Conservation (phyloP, 2,797 vertebrate genomes). For the Spheniscus humboldti region DNA sequence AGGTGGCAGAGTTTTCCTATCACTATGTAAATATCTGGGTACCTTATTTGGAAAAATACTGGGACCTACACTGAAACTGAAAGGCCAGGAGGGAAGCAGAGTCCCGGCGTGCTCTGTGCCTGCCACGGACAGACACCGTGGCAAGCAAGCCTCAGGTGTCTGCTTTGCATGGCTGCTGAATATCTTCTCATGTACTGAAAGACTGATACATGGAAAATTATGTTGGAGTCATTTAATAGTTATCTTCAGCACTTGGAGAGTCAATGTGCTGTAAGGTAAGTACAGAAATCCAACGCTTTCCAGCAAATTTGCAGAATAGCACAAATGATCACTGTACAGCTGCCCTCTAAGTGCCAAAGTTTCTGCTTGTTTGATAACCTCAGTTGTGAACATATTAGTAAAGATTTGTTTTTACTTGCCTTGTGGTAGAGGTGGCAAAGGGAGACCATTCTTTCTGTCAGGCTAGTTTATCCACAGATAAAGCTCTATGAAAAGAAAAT, state of each 20-base stretch:
- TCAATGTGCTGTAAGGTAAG: background rate
- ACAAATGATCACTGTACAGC: background rate
- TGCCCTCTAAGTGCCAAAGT: background rate
- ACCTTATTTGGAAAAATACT: background rate
- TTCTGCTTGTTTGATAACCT: background rate
- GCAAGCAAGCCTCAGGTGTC: background rate
- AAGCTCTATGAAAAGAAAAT: background rate
- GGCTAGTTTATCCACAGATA: background rate
- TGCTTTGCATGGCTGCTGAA: background rate
- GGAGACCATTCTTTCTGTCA: background rate
- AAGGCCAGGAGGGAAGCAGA: background rate
- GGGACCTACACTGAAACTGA: background rate
- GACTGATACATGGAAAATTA: background rate
- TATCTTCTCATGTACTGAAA: background rate
- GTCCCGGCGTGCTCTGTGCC: fast-evolving
- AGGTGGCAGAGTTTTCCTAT: background rate
- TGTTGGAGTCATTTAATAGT: background rate
- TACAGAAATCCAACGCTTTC: background rate
- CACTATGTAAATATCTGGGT: background rate
- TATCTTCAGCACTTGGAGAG: background rate
- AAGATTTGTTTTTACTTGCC: background rate
- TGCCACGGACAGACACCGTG: background rate
- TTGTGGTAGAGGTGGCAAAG: background rate
- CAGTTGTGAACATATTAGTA: background rate
- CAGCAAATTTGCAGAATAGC: background rate